Base-by-base conservation (phyloP, 2,888 invertebrate species). In the Germaria angustata region DNA sequence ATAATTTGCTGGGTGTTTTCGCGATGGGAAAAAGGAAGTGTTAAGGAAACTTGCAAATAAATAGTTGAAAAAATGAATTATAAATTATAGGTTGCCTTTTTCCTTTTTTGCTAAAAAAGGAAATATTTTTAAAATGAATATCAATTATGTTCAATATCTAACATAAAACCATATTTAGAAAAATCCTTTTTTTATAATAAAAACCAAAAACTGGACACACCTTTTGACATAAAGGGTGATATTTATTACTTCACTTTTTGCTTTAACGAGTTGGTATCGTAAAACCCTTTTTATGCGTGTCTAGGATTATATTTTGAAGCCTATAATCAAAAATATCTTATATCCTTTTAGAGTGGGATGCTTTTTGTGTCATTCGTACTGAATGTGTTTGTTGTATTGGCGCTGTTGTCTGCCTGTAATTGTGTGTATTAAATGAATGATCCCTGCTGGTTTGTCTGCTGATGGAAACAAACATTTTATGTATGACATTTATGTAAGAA, bases 401-500 rank as follows among this genome's bases (percentile, higher is more conserved):
- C 20, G 11, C 22, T 41, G 72, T 17, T 55, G 55, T 55, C 78
- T 79, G 71, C 39, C 41, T 44, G 55, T 32, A 65, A 79, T 79
- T 49, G 71, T 61, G 59, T 59, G 79, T 59, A 51, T 72, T 57
- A 66, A 80, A 61, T 73, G 59, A 75, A 34, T 81, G 81, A 82
- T 82, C 82, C 82, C 79, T 82, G 82, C 82, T 82, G 83, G 78
- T 68, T 75, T 81, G 59, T 75, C 53, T 80, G 59, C 32, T 63
- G 55, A 39, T 55, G 69, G 28, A 57, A 53, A 65, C 51, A 76
- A 66, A 59, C 49, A 44, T 77, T 77, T 77, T 57, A 77, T 80
- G 80, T 68, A 68, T 80, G 83, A 83, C 83, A 80, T 82, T 82
- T 71, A 82, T 71, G 71, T 59, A 75, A 65, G 75, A 82, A 66